These are phyloP conservation scores for Eurystomus gularis DNA, from an alignment of 2,113 vertebrate species.

Conservation along the genomic window DNA sequence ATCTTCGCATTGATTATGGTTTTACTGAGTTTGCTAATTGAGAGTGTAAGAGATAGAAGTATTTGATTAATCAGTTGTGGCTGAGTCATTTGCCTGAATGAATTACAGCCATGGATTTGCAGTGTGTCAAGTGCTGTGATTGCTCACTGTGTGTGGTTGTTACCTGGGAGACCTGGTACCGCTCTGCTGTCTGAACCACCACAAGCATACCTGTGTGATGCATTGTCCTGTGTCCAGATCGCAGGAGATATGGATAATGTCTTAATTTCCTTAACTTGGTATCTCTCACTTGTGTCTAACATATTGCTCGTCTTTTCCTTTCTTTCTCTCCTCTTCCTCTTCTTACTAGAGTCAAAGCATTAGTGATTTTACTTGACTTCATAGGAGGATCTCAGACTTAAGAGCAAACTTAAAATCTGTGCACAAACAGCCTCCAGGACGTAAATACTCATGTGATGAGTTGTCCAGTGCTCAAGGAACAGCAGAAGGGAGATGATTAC, in stretches of 20 bases:
- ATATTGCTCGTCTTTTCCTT: constrained; percentile 42
- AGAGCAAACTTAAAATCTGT: constrained; percentile 24
- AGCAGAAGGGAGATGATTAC: constrained; percentile 28
- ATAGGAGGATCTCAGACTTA: constrained; percentile 34
- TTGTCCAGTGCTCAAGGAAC: constrained; percentile 29
- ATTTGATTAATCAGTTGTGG: constrained; percentile 2
- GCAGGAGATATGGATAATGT: neutral
- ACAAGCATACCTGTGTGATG: neutral
- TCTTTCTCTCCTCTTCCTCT: constrained; percentile 55
- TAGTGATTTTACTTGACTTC: constrained; percentile 41
- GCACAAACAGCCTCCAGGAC: neutral
- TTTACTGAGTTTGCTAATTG: neutral
- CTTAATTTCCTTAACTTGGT: constrained; percentile 1
- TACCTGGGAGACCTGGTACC: neutral
- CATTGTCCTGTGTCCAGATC: neutral
- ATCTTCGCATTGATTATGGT: neutral
- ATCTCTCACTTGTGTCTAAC: constrained; percentile 36
- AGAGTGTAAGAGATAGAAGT: neutral
- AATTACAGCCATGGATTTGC: neutral
- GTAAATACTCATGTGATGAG: constrained; percentile 18
- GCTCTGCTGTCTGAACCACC: neutral
- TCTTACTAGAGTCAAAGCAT: constrained; percentile 10
- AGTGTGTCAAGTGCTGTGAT: neutral
- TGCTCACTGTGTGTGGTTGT: neutral
- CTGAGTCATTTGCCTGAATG: neutral